phyloP scores from a whole-genome alignment of 2,888 invertebrate species.

The Polylopha cassiicola region DNA sequence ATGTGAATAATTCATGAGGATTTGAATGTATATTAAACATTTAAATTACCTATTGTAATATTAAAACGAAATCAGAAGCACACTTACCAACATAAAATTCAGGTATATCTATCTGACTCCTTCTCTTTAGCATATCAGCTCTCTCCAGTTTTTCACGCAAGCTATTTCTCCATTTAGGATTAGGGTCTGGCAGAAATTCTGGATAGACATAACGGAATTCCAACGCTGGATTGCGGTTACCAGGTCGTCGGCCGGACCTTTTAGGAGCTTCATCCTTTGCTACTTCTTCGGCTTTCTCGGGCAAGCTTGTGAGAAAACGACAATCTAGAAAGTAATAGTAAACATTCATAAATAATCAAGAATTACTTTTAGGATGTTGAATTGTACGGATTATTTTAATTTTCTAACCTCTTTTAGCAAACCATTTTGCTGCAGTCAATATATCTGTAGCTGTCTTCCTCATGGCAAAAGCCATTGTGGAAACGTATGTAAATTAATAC shows the following conservation, averaged over 20 bases:
- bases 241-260: conserved; percentile 33
- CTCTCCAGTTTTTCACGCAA: conserved; percentile 93
- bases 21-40: not conserved
- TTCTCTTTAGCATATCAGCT: conserved; percentile 92
- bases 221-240: conserved; percentile 50
- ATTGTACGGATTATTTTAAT: conserved; percentile 5
- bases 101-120: conserved; percentile 90
- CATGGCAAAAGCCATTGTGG: conserved; percentile 52
- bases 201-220: conserved; percentile 87
- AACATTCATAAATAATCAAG: not conserved
- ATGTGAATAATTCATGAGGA: not conserved
- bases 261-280: conserved; percentile 28
- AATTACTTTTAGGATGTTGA: not conserved
- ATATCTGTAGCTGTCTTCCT: conserved; percentile 43
- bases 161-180: conserved; percentile 84
- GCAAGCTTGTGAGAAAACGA: conserved; percentile 49
- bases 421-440: conserved; percentile 52
- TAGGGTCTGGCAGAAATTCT: conserved; percentile 94
- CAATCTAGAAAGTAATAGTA: conserved; percentile 40
- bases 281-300: conserved; percentile 41
- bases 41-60: not conserved
- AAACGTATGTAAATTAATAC: too few relatives aligned
- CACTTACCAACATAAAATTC: conserved; percentile 97
- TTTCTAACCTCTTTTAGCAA: conserved; percentile 58
- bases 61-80: not conserved